Evolutionary conservation across 2,113 vertebrate species (phyloP), one percentile per base, ranked within the genome.

Genomic region (Amblyopsis rosae): DNA sequence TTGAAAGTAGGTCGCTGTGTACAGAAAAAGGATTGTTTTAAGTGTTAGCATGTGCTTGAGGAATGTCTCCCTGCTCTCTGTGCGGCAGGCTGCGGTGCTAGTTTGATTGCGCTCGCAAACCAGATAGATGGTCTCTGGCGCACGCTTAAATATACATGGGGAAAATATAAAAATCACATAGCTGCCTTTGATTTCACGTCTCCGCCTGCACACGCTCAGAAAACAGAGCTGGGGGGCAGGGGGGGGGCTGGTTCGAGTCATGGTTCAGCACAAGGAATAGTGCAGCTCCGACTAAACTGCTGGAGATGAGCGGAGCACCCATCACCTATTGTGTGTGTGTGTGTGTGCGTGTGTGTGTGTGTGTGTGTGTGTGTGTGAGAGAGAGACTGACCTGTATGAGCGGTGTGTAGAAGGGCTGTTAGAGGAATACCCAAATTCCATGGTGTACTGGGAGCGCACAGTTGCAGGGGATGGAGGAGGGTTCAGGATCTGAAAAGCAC

Each of bases 401-500:
- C 96, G 91, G n/a, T 99, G 97, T 1, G 96, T 99, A 3, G 98
- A 99, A 63, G 98, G 98, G 50, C 97, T 99, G 87, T 98, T 98
- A 69, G 97, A 98, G 45, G 97, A 99, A 76, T 99, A 98, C 32
- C 96, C 96, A 0, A 98, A 98, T 91, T 98, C 97, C 95, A 98
- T 91, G 3, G 97, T 99, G 72, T 98, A 99, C 91, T 97, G 98
- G 1, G 97, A 99, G 47, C 95, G 94, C 45, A 98, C 96, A 0
- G 98, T 99, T 33, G 97, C 97, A 11, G 98, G 98, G 56, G 98
- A 99, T 3, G 98, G 98, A 0, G 98, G 98, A 8, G 98, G 98
- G 59, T 99, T 99, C 89, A 99, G 93, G 87, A 98, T 98, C 98
- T 99, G 73, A 5, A 26, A 48, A 16, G 45, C 76, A 56, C 65